phyloP scores from a whole-genome alignment of 2,888 invertebrate genomes.

The Platerodrilus igneus region DNA sequence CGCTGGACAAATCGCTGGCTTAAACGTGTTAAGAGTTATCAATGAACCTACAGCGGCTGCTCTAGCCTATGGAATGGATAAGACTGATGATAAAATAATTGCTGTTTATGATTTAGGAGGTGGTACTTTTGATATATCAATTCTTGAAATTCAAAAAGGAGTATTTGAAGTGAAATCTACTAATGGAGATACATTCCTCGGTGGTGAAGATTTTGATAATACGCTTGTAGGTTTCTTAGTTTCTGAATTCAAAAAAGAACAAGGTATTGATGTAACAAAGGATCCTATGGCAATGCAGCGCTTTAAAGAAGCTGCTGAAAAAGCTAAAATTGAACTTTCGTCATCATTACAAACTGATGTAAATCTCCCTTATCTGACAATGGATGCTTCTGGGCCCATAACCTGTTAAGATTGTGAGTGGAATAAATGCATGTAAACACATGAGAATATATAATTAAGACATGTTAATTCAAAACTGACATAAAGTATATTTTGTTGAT shows the following conservation, averaged over 20 bases:
- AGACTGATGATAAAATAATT: constrained; percentile 86
- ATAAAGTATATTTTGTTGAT: too few relatives aligned
- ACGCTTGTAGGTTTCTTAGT: constrained; percentile 87
- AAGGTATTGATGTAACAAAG: constrained; percentile 89
- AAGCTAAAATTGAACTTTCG: constrained; percentile 96
- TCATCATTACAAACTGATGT: constrained; percentile 95
- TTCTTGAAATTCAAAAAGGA: constrained; percentile 98
- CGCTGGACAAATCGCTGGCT: constrained; percentile 95
- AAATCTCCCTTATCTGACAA: constrained; percentile 95
- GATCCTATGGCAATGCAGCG: constrained; percentile 98
- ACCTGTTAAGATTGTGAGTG: too few relatives aligned
- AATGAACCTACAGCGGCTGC: constrained; percentile 99
- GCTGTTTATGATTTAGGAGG: constrained; percentile 99
- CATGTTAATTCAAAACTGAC: too few relatives aligned
- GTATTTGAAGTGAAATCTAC: constrained; percentile 99
- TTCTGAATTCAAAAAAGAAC: constrained; percentile 90
- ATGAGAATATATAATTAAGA: too few relatives aligned
- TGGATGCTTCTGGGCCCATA: constrained; percentile 95
- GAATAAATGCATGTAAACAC: too few relatives aligned
- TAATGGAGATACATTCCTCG: constrained; percentile 97
- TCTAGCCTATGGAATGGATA: constrained; percentile 98
- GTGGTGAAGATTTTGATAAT: constrained; percentile 99
- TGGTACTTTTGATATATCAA: constrained; percentile 97
- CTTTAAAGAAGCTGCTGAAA: constrained; percentile 95
- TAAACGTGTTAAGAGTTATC: constrained; percentile 95